Conservation (phyloP, 2,888 invertebrate genomes). For the Tenthredo notha region DNA sequence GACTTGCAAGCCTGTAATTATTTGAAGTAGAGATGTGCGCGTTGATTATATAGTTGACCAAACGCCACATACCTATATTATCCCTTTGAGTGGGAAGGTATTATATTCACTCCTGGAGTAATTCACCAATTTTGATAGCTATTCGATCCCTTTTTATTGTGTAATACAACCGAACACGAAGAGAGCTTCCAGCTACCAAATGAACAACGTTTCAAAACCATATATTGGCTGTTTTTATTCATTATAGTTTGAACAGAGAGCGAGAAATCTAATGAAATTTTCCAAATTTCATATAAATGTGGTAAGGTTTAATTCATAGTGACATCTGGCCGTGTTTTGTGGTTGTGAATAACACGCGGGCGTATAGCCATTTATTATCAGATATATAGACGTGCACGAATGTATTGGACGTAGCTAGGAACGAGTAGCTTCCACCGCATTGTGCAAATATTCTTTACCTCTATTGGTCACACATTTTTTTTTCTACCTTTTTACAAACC, state of each 20-base stretch:
- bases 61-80: background rate
- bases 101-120: background rate
- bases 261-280: background rate
- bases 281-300: conserved; percentile 13
- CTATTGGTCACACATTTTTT: background rate
- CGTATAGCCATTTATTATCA: conserved; percentile 16
- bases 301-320: background rate
- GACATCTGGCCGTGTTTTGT: conserved; percentile 22
- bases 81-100: background rate
- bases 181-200: background rate
- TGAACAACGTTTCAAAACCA: background rate
- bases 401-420: conserved; percentile 8
- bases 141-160: background rate
- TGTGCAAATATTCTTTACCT: background rate
- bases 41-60: background rate
- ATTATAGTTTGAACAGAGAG: background rate
- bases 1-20: background rate
- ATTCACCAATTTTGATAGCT: background rate
- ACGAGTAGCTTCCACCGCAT: background rate
- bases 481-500: background rate
- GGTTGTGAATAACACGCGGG: conserved; percentile 35
- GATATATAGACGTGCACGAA: background rate
- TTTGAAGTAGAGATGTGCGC: background rate
- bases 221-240: background rate
- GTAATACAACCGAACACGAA: background rate